phyloP scores from a whole-genome alignment of 2,797 vertebrate genomes.

The Esox masquinongy region DNA sequence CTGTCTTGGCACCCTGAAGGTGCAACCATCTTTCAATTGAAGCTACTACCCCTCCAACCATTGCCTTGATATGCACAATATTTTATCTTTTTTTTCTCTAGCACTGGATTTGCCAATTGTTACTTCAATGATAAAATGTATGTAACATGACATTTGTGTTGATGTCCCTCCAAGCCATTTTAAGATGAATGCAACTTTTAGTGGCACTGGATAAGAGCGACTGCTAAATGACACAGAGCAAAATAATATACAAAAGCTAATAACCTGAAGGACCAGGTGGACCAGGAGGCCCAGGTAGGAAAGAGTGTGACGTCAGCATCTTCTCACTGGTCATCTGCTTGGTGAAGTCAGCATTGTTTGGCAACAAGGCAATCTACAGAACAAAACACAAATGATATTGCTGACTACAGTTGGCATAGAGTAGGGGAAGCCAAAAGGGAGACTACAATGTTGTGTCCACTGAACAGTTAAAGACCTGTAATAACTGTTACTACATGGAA shows the following conservation, averaged over 20 bases:
- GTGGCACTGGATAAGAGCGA: too few relatives aligned
- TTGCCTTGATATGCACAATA: too few relatives aligned
- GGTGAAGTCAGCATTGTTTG: constrained; percentile 85
- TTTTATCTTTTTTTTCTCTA: too few relatives aligned
- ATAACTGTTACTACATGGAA: neutral
- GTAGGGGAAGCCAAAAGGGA: constrained; percentile 1
- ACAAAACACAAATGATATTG: neutral
- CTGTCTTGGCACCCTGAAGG: too few relatives aligned
- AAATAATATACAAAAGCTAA: constrained; percentile 10
- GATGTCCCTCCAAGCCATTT: too few relatives aligned
- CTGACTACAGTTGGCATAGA: constrained; percentile 7
- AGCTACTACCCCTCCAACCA: too few relatives aligned
- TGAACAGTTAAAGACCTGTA: constrained; percentile 7
- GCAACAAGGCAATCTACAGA: constrained; percentile 84
- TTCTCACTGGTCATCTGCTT: constrained; percentile 89
- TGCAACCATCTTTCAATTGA: too few relatives aligned
- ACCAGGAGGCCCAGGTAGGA: constrained; percentile 87
- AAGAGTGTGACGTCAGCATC: constrained; percentile 80
- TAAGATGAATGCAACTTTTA: too few relatives aligned
- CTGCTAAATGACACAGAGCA: neutral
- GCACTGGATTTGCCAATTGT: too few relatives aligned
- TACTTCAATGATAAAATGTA: too few relatives aligned
- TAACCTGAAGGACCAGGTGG: constrained; percentile 90
- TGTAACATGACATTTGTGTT: too few relatives aligned
- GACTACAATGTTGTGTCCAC: neutral